phyloP scores from a whole-genome alignment of 2,113 vertebrate species.

The Aegotheles bennettii region DNA sequence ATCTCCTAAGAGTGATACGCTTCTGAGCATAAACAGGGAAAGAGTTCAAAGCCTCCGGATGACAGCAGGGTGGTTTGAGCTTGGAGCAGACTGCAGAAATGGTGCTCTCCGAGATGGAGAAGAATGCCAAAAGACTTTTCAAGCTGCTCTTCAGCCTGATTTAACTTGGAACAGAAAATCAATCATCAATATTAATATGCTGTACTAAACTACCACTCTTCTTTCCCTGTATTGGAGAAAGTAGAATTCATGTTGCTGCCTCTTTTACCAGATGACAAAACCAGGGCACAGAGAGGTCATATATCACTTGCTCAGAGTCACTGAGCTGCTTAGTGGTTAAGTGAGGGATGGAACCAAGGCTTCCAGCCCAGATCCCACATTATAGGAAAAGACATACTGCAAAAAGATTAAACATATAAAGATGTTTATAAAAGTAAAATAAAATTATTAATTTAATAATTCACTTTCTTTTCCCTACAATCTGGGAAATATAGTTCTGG shows the following conservation, averaged over 20 bases:
- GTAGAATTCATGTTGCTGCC: neutral
- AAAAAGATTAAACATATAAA: neutral
- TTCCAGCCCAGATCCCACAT: neutral
- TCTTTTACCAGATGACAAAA: neutral
- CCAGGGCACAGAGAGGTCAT: neutral
- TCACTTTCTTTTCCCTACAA: neutral
- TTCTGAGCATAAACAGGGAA: neutral
- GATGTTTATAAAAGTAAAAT: neutral
- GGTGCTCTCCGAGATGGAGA: neutral
- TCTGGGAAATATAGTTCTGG: neutral
- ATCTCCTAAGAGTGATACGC: neutral
- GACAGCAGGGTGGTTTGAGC: neutral
- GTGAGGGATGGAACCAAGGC: neutral
- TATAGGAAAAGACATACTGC: neutral
- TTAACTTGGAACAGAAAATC: neutral
- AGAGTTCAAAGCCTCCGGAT: neutral
- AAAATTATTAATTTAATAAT: neutral
- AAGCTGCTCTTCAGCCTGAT: neutral
- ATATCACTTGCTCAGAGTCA: neutral
- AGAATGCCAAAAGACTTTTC: neutral
- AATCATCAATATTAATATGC: neutral
- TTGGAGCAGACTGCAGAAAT: neutral
- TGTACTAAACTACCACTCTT: neutral
- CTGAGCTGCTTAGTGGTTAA: neutral
- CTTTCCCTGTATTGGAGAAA: neutral